Evolutionary conservation across 2,888 invertebrate species (phyloP), one percentile per base, ranked within the genome.

Genomic region (Agrotis clavis): DNA sequence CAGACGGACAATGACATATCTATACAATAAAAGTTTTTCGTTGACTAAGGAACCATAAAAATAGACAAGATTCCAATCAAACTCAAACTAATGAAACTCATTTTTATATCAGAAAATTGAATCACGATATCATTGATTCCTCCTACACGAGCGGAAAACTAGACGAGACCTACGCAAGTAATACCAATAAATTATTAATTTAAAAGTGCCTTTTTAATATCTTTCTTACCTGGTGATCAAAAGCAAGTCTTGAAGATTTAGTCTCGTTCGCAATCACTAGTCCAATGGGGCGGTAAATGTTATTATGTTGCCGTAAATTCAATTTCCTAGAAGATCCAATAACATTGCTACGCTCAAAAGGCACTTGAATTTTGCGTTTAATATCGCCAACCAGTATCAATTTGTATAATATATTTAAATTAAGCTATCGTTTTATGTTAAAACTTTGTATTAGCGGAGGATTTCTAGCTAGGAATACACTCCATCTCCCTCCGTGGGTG

Each of bases 241-340:
- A 60, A 19, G 47, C 19, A 51, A 72, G 60, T 50, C 57, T 79
- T 61, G 30, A 62, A 57, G 72, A 77, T 77, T 51, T 64, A 72
- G 59, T 65, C 61, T 51, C 41, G 51, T 48, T 67, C 30, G 21
- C 50, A 67, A 76, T 72, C 47, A 25, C 63, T 77, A 66, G 48
- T 53, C 71, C 79, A 75, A 65, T 69, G 73, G 71, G 25, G 62
- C 66, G 80, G 68, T 30, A 64, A 71, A 81, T 71, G 56, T 74
- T 59, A 81, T 78, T 75, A 81, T 67, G 66, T 66, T 68, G 59
- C 60, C 66, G 67, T 71, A 64, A 79, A 81, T 79, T 81, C 61
- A 81, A 81, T 81, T 81, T 81, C 59, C 63, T 65, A 80, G 67
- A 63, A 70, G 56, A 81, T 81, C 60, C 77, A 81, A 81, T 81